Evolutionary conservation across 2,888 invertebrate species (phyloP).

Genomic region (Orthosia gracilis): DNA sequence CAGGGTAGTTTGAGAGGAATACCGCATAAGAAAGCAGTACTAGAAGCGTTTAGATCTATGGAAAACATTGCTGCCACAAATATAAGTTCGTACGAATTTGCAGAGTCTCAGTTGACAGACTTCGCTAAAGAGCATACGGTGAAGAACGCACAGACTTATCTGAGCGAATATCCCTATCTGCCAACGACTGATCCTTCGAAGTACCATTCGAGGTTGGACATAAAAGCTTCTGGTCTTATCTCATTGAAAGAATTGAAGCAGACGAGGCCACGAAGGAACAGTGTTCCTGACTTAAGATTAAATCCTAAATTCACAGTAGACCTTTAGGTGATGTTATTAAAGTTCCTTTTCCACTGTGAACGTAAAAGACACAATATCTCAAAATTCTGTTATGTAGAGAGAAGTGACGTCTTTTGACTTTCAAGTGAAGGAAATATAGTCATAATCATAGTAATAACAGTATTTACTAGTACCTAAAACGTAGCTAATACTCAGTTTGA

Average conservation of each 20-base stretch:
- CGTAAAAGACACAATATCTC: neutral
- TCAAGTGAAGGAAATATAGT: constrained; percentile 35
- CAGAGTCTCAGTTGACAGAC: constrained; percentile 80
- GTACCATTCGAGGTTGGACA: constrained; percentile 86
- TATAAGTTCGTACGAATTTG: constrained; percentile 85
- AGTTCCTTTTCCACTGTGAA: neutral
- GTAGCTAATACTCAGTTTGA: constrained; percentile 77
- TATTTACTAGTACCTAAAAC: constrained; percentile 79
- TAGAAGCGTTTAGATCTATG: constrained; percentile 89
- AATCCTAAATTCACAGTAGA: constrained; percentile 84
- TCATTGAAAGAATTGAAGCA: constrained; percentile 84
- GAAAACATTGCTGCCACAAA: constrained; percentile 84
- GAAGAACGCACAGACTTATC: constrained; percentile 86
- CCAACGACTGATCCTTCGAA: constrained; percentile 89
- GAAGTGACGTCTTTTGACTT: constrained; percentile 30
- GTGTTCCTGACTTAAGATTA: constrained; percentile 87
- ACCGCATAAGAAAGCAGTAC: constrained; percentile 89
- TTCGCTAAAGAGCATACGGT: constrained; percentile 81
- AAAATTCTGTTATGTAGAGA: constrained; percentile 7
- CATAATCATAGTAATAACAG: constrained; percentile 69
- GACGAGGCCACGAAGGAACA: constrained; percentile 84
- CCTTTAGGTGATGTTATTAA: constrained; percentile 68
- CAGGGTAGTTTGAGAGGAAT: constrained; percentile 90
- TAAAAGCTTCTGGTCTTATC: constrained; percentile 87
- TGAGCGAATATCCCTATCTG: constrained; percentile 88